These are phyloP conservation scores for Excalfactoria chinensis DNA, from an alignment of 2,113 vertebrate species.

Conservation along the genomic window DNA sequence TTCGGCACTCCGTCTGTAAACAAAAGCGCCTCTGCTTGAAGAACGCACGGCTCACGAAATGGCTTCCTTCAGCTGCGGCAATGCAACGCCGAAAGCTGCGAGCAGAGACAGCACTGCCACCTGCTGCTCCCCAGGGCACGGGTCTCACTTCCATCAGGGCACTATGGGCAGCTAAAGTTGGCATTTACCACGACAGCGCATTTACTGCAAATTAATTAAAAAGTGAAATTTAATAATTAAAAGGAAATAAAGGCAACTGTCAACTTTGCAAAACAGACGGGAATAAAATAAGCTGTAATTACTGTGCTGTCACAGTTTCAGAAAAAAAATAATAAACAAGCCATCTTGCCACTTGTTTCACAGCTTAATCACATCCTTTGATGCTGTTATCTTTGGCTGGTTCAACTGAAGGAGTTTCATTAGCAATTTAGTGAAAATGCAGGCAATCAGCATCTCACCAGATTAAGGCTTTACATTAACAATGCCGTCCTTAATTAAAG, in stretches of 20 bases:
- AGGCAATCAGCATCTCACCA: not conserved
- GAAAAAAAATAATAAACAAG: not conserved
- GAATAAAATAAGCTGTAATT: not conserved
- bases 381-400: not conserved
- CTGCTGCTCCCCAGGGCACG: conserved; percentile 2
- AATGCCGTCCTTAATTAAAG: not conserved
- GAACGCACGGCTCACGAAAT: not conserved
- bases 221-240: not conserved
- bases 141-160: not conserved
- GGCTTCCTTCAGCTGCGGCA: not conserved
- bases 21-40: not conserved
- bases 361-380: not conserved
- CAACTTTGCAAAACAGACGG: not conserved
- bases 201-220: not conserved
- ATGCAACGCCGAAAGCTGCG: fast-evolving
- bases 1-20: not conserved
- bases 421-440: not conserved
- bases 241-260: not conserved
- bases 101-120: conserved; percentile 26
- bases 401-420: not conserved
- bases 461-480: not conserved
- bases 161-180: not conserved
- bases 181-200: not conserved
- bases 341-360: not conserved
- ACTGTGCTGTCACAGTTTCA: not conserved